These are phyloP conservation scores for Toxotes chatareus DNA, from an alignment of 2,113 vertebrate genomes.

Conservation along the genomic window DNA sequence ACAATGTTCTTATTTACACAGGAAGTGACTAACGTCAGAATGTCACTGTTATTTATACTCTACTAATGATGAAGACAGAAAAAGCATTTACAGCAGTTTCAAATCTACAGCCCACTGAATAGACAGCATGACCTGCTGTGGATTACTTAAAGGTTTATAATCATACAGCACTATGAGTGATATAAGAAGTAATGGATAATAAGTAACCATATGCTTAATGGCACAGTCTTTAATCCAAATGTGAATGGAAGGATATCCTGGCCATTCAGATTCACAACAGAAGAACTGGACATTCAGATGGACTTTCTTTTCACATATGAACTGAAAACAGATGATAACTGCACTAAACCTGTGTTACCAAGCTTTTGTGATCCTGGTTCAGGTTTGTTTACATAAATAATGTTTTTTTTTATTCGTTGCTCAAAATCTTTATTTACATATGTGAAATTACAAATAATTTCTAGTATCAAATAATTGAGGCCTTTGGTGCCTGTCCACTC, in stretches of 20 bases:
- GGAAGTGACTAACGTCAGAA: not conserved
- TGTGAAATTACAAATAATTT: not conserved
- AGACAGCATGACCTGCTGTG: not conserved
- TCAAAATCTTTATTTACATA: not conserved
- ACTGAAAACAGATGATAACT: not conserved
- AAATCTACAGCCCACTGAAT: not conserved
- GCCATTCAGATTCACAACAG: not conserved
- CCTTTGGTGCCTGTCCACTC: not conserved
- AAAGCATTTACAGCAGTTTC: not conserved
- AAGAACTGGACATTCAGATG: not conserved
- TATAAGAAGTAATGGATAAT: no score
- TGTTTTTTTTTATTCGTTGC: not conserved
- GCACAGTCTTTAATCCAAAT: conserved; percentile 1
- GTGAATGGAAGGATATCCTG: not conserved
- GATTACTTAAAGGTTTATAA: not conserved
- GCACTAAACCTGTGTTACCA: not conserved
- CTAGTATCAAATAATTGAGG: not conserved
- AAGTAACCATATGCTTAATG: no score
- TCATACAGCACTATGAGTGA: not conserved
- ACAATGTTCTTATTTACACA: not conserved
- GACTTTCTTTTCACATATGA: not conserved
- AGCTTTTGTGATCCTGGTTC: not conserved
- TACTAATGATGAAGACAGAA: not conserved
- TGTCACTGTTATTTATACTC: not conserved
- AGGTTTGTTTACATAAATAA: not conserved